Evolutionary conservation across 2,113 vertebrate species (phyloP).

Genomic region (Cairina moschata): DNA sequence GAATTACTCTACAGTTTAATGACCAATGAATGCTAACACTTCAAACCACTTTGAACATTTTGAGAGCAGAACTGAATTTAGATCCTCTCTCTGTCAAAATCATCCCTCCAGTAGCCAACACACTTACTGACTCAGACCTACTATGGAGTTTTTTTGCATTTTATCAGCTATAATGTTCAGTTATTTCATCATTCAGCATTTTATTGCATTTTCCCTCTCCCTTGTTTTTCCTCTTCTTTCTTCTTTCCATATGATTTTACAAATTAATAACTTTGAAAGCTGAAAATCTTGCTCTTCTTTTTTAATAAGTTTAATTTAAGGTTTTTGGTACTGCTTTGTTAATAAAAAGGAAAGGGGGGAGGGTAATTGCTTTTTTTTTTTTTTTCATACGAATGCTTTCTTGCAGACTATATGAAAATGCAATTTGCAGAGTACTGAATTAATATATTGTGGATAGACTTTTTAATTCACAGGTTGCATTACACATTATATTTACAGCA

Average conservation of each 20-base stretch:
- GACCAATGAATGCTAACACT: not conserved
- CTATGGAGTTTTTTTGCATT: not conserved
- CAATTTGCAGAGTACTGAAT: not conserved
- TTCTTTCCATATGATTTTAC: not conserved
- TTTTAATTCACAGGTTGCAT: not conserved
- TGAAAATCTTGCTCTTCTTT: not conserved
- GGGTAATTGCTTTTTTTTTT: too few species aligned
- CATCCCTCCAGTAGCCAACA: not conserved
- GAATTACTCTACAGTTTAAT: not conserved
- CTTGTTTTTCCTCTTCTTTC: not conserved
- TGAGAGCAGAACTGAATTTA: not conserved
- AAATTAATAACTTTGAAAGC: not conserved
- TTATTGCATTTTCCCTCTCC: not conserved
- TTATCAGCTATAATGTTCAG: not conserved
- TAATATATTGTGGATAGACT: not conserved
- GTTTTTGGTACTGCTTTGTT: not conserved
- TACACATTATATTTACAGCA: not conserved
- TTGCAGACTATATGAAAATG: too few species aligned
- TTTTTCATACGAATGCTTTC: not conserved
- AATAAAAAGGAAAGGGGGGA: too few species aligned
- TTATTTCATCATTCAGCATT: not conserved
- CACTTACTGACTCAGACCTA: not conserved
- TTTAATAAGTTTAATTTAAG: not conserved
- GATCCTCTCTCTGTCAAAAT: not conserved
- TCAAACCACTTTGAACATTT: not conserved